Evolutionary conservation across 2,888 invertebrate genomes (phyloP).

Genomic region (Chalcis sispes): DNA sequence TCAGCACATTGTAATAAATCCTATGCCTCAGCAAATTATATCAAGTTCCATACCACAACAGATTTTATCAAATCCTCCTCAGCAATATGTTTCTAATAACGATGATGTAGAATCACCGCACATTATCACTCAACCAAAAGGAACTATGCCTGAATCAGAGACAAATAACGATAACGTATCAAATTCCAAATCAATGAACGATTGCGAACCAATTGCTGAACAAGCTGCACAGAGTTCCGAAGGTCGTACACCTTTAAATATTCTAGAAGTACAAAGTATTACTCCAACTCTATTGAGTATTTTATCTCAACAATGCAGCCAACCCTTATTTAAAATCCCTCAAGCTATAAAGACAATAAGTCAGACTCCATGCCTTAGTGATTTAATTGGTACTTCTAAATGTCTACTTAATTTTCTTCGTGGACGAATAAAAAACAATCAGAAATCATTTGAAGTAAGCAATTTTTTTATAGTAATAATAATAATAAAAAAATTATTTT

Average conservation of each 20-base stretch:
- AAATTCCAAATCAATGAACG: background rate
- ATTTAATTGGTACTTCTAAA: constrained; percentile 38
- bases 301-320: constrained; percentile 23
- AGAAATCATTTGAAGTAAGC: constrained; percentile 12
- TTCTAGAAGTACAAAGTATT: background rate
- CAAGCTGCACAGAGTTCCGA: background rate
- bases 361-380: constrained; percentile 29
- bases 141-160: background rate
- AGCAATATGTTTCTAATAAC: background rate
- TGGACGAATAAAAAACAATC: background rate
- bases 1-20: background rate
- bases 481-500: background rate
- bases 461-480: background rate
- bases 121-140: constrained; percentile 45
- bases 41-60: constrained; percentile 9
- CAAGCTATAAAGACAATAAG: constrained; percentile 38
- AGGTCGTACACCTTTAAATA: background rate
- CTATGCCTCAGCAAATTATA: background rate
- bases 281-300: constrained; percentile 30
- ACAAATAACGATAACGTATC: background rate
- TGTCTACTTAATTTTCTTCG: constrained; percentile 25
- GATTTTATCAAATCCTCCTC: background rate
- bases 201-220: constrained; percentile 6
- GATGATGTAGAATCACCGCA: constrained; percentile 19
- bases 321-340: constrained; percentile 46